A percentile compares a stretch with the other conserved stretches of the same genome.
Conservation (phyloP, 2,113 vertebrate species). For the Acrocephalus arundinaceus region DNA sequence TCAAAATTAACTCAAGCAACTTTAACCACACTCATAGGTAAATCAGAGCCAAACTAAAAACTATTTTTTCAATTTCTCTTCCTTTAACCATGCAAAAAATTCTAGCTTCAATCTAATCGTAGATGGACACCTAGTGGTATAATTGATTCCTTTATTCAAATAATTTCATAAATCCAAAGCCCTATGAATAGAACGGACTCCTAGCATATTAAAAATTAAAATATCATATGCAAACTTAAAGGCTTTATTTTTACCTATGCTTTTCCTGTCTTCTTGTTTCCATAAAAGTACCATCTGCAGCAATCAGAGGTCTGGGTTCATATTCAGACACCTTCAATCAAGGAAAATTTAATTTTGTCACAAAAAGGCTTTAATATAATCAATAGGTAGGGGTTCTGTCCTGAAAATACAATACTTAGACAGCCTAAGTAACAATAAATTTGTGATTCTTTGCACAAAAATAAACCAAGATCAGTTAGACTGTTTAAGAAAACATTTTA, state of each 20-base stretch:
- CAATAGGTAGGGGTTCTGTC: not conserved
- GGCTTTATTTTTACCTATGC: not conserved
- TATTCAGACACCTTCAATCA: not conserved
- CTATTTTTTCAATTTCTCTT: not conserved
- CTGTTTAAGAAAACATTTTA: not conserved
- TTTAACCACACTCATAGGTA: not conserved
- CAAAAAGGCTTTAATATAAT: not conserved
- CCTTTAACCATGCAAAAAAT: not conserved
- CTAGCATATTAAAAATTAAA: not conserved
- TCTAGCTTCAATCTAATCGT: not conserved
- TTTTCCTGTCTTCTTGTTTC: not conserved
- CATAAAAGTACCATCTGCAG: not conserved
- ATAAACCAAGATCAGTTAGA: not conserved
- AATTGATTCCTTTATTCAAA: not conserved
- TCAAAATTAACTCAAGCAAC: not conserved
- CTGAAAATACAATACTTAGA: not conserved
- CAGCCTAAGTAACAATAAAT: not conserved
- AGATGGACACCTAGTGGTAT: slow-evolving; percentile 36
- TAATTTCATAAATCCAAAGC: not conserved
- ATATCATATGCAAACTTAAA: not conserved
- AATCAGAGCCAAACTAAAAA: not conserved
- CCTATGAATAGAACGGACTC: not conserved
- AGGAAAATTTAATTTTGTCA: not conserved
- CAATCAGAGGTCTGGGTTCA: not conserved
- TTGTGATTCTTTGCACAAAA: not conserved